Conservation (phyloP, 2,797 vertebrate genomes). For the Scyliorhinus canicula region DNA sequence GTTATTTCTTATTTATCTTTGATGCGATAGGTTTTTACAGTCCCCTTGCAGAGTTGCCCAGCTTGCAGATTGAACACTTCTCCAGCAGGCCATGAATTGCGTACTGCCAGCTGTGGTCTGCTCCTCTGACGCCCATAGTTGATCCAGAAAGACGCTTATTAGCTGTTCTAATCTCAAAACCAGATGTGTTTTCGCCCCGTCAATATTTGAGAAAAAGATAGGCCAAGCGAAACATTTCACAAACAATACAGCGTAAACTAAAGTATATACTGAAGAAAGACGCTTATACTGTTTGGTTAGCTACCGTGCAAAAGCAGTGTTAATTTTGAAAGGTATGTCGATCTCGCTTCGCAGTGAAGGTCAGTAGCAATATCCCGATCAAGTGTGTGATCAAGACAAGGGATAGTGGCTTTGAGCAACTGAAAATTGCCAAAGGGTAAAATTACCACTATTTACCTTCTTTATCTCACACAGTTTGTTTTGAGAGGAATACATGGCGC, state of each 20-base stretch:
- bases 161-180: slow-evolving; percentile 6
- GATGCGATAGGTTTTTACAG: neutral
- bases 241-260: neutral
- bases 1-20: neutral
- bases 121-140: neutral
- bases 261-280: neutral
- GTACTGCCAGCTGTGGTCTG: neutral
- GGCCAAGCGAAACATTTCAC: neutral
- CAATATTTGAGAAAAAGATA: neutral
- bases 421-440: neutral
- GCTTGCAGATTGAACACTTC: neutral
- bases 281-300: neutral
- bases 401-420: neutral
- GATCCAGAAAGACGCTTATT: slow-evolving; percentile 4
- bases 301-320: no score
- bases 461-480: neutral
- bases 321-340: neutral
- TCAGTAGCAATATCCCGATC: neutral
- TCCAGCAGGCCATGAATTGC: neutral
- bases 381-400: neutral
- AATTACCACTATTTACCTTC: neutral
- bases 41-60: neutral
- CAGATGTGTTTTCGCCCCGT: neutral
- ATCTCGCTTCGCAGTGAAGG: neutral
- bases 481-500: neutral